Base-by-base conservation (phyloP, 2,888 invertebrate species). In the Lepidocyrtinus sp. region DNA sequence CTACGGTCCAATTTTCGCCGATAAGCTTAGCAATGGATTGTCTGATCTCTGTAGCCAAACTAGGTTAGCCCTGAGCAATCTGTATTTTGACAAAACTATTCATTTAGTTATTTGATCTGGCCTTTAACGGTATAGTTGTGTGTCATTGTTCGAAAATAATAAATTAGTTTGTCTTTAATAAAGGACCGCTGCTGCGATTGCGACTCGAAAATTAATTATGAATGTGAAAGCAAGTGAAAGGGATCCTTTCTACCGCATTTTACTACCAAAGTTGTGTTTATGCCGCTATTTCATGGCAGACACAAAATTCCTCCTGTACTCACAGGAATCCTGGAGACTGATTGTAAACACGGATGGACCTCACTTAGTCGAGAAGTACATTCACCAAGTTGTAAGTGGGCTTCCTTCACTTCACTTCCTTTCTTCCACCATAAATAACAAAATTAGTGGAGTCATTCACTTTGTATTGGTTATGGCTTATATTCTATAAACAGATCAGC, bases 21-120 rank as follows among this genome's bases (percentile, higher is more conserved):
- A 88, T 61, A 88, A 90, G 78, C 87, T 91, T 15, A 89, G 88
- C 7, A 81, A 87, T 63, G 91, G 91, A 7, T 87, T 91, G 68
- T 88, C 90, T 24, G 91, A 91, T 83, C 91, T 91, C 85, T 91
- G 91, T 91, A 91, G 90, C 87, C 89, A 89, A 86, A 71, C 82
- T 12, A 65, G 78, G 78, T 73, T 50, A 62, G 68, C 15, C 21
- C 17, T 22, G n/a, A 62, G 17, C 17, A 7, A 15, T 59, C 3
- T 36, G 36, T 7, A 36, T 36, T 36, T 36, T 36, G 36, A 36
- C n/a, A n/a, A n/a, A n/a, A n/a, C 12, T 36, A 12, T 36, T 36
- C 36, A 12, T 36, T 36, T 36, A 36, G 5, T 36, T 36, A 36
- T 36, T 36, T 36, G 36, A 36, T 36, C 5, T 36, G 5, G 12